These are phyloP conservation scores for Poecilobothrus nobilitatus DNA, from an alignment of 2,888 invertebrate species.

Conservation along the genomic window DNA sequence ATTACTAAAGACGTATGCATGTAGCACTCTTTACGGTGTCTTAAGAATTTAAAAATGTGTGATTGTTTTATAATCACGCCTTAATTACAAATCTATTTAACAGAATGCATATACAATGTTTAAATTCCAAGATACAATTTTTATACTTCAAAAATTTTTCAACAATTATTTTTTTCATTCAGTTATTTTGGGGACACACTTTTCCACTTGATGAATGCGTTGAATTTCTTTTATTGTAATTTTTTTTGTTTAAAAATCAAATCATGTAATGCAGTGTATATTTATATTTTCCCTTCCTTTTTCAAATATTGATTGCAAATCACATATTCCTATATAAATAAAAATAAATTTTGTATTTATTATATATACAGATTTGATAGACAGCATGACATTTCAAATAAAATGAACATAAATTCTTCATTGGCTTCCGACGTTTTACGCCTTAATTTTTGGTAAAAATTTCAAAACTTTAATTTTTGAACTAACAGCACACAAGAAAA, in stretches of 20 bases:
- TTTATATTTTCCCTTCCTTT: not conserved
- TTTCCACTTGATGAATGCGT: not conserved
- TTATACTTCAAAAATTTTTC: too few species aligned
- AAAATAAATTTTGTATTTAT: too few species aligned
- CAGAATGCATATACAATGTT: too few species aligned
- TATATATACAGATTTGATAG: not conserved
- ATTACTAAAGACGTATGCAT: too few species aligned
- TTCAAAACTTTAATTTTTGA: not conserved
- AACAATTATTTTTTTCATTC: too few species aligned
- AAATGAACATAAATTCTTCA: not conserved
- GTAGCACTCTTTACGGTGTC: too few species aligned
- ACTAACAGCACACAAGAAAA: not conserved
- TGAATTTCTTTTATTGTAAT: not conserved
- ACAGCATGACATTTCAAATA: not conserved
- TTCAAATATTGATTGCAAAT: not conserved
- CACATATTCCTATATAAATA: not conserved
- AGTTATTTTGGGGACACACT: not conserved
- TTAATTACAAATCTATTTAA: too few species aligned
- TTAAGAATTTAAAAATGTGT: too few species aligned
- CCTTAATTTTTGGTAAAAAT: not conserved
- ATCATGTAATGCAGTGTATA: not conserved
- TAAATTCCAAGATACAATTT: too few species aligned
- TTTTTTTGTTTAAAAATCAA: not conserved
- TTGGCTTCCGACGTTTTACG: conserved; percentile 4
- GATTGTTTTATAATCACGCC: too few species aligned